These are phyloP conservation scores for Brachionus calyciflorus DNA, from an alignment of 1,140 invertebrate genomes.

Conservation along the genomic window DNA sequence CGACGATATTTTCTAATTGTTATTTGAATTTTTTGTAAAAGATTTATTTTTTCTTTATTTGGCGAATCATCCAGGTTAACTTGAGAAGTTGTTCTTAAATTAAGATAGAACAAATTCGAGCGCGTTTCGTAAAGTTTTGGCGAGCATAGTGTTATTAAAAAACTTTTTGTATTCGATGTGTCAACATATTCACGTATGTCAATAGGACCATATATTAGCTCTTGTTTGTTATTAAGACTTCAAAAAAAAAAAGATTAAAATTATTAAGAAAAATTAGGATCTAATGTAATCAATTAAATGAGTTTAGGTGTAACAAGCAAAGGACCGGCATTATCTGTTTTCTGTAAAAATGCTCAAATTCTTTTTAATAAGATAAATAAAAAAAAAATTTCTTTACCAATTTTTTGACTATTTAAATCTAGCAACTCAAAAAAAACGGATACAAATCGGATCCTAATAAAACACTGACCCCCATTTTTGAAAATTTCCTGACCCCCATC, in stretches of 20 bases:
- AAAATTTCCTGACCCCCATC: too few relatives aligned
- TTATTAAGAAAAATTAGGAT: too few relatives aligned
- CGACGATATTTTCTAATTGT: constrained; percentile 21
- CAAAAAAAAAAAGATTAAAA: neutral
- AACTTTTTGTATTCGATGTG: neutral
- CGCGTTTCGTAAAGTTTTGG: constrained; percentile 5
- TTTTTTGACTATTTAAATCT: too few relatives aligned
- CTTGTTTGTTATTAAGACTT: neutral
- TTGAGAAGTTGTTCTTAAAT: neutral
- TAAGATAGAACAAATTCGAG: constrained; percentile 7
- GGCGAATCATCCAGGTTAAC: neutral
- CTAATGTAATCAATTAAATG: too few relatives aligned
- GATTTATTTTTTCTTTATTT: neutral
- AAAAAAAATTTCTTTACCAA: too few relatives aligned
- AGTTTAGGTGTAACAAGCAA: too few relatives aligned
- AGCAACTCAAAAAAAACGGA: too few relatives aligned
- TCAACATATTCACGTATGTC: constrained; percentile 22
- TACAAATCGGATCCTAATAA: too few relatives aligned
- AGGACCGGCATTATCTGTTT: too few relatives aligned
- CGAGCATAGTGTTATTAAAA: constrained; percentile 32
- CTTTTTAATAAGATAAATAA: too few relatives aligned
- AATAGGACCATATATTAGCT: constrained; percentile 26
- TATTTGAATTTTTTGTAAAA: constrained; percentile 34
- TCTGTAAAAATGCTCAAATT: too few relatives aligned
- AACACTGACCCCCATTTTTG: too few relatives aligned